Evolutionary conservation across 1,140 invertebrate species (phyloP).

Genomic region (Microplitis demolitor): DNA sequence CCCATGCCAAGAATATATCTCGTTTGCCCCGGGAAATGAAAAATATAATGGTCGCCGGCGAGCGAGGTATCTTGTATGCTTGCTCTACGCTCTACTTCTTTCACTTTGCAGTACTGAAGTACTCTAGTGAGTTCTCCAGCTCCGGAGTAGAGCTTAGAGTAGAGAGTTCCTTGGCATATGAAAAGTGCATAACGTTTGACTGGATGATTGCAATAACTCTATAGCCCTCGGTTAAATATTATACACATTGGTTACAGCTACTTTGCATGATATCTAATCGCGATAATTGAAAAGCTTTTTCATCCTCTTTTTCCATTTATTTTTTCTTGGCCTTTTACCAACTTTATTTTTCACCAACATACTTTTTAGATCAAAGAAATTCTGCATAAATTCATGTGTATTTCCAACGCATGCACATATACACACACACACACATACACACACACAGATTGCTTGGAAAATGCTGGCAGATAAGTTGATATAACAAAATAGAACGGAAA

Average conservation of each 20-base stretch:
- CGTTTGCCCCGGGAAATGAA: constrained; percentile 7
- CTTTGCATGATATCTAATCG: constrained; percentile 14
- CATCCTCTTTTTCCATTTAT: neutral
- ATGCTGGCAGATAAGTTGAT: neutral
- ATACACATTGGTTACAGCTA: neutral
- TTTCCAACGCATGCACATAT: too few species aligned
- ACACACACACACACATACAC: too few species aligned
- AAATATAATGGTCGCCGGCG: neutral
- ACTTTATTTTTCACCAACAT: neutral
- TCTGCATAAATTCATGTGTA: neutral
- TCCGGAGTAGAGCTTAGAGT: neutral
- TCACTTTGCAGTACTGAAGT: neutral
- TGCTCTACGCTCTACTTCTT: neutral
- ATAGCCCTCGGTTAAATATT: neutral
- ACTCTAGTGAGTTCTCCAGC: too few species aligned
- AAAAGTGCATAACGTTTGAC: constrained; percentile 1
- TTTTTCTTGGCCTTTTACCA: neutral
- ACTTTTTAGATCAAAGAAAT: constrained; percentile 1
- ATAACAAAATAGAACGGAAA: too few species aligned
- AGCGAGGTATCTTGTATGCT: neutral
- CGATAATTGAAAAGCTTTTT: constrained; percentile 18
- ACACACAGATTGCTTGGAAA: neutral
- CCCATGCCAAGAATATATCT: neutral
- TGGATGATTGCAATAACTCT: constrained; percentile 13
- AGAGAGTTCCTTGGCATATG: neutral